Percentiles rank a stretch among this genome's conserved stretches.
Evolutionary conservation across 2,888 invertebrate species (phyloP).

Genomic region (Orgyia antiqua): DNA sequence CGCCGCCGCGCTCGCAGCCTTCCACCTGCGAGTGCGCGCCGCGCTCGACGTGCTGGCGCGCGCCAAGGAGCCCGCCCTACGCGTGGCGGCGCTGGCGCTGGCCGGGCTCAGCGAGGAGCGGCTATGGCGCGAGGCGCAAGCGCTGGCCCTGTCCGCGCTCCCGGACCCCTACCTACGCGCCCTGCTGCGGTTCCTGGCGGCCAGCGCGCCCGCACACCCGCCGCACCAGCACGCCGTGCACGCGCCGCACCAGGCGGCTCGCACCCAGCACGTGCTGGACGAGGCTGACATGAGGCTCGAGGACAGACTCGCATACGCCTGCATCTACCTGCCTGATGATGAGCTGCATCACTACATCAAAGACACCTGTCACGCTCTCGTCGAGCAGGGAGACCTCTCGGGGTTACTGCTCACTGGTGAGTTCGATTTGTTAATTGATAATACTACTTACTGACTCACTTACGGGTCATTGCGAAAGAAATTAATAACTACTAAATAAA

Average conservation of each 20-base stretch:
- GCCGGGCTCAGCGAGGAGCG: conserved; percentile 89
- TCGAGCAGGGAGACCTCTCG: conserved; percentile 87
- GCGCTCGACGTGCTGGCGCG: conserved; percentile 92
- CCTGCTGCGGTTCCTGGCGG: conserved; percentile 93
- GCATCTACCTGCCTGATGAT: conserved; percentile 89
- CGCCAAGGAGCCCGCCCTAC: conserved; percentile 66
- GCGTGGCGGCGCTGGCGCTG: conserved; percentile 79
- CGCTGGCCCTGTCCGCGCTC: conserved; percentile 86
- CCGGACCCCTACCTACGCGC: conserved; percentile 94
- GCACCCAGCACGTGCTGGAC: too few species aligned
- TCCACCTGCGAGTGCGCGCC: conserved; percentile 89
- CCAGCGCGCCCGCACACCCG: conserved; percentile 72
- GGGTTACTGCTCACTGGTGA: conserved; percentile 89
- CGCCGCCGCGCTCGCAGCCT: conserved; percentile 94
- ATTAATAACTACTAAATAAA: too few species aligned
- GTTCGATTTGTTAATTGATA: not conserved
- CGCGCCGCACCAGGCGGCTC: conserved; percentile 28
- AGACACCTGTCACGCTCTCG: conserved; percentile 82
- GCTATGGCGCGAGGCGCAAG: conserved; percentile 88
- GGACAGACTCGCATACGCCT: conserved; percentile 94
- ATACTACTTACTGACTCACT: not conserved
- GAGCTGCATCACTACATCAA: conserved; percentile 88
- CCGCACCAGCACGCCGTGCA: conserved; percentile 70
- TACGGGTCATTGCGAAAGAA: too few species aligned
- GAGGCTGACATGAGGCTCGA: conserved; percentile 91